Evolutionary conservation across 2,888 invertebrate genomes (phyloP).

Genomic region (Hyposoter didymator): DNA sequence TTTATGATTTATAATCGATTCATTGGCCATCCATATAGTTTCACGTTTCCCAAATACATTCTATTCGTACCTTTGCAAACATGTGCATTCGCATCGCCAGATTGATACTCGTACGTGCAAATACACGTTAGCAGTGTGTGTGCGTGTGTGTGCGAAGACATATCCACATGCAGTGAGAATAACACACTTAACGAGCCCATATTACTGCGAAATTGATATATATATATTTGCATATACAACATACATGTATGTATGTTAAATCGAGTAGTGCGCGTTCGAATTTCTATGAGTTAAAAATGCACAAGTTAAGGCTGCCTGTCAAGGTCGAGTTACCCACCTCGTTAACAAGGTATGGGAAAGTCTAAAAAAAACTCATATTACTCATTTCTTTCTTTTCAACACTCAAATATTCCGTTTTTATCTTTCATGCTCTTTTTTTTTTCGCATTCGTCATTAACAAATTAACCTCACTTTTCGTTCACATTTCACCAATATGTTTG

Average conservation of each 20-base stretch:
- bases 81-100: not conserved
- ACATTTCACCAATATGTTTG: not conserved
- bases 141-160: not conserved
- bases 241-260: not conserved
- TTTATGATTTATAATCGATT: not conserved
- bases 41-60: constrained; percentile 28
- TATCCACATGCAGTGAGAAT: constrained; percentile 2
- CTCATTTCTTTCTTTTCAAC: not conserved
- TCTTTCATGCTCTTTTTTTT: not conserved
- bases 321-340: constrained; percentile 82
- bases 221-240: not conserved
- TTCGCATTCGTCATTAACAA: not conserved
- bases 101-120: not conserved
- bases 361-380: constrained; percentile 75
- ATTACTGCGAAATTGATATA: constrained; percentile 7
- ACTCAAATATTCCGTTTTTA: constrained; percentile 24
- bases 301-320: constrained; percentile 82
- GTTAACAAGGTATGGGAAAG: constrained; percentile 81
- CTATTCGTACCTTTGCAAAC: not conserved
- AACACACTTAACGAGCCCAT: constrained; percentile 1
- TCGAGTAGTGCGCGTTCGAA: constrained; percentile 69
- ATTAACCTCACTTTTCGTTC: not conserved
- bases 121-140: not conserved
- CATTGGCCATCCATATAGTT: not conserved
- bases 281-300: constrained; percentile 76